Base-by-base conservation (phyloP, 2,888 invertebrate species). In the Microplitis manilae region DNA sequence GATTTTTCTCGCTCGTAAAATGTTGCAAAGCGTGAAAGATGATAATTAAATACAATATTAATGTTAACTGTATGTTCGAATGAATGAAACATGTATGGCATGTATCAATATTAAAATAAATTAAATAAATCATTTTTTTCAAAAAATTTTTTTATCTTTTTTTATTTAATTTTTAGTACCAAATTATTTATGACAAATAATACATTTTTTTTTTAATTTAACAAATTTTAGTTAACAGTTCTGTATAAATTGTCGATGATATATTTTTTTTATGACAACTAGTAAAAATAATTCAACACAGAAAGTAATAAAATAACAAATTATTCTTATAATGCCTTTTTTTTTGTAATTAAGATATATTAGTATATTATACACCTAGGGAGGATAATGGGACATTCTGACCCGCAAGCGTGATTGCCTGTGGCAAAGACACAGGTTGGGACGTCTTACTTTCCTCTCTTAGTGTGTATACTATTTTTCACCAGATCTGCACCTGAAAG, bases 61-160 rank as follows among this genome's bases (percentile, higher is more conserved):
- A 79, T 83, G 83, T 81, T 80, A 80, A 82, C 82, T 79, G 84
- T 77, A 79, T 86, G 86, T 83, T 80, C 81, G 85, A 81, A 81
- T 81, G 84, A 77, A 79, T 83, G 83, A 84, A 76, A 77, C 78
- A 81, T 81, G 59, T 67, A 62, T 71, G 70, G 71, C 75, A 83
- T 86, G 84, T 88, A 87, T 85, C 84, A 85, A 83, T 86, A 86
- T 85, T 83, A 85, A 83, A 82, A 82, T 80, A 89, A 89, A 88
- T 8, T 50, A 50, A 50, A 50, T 50, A 50, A 50, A 88, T 88
- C 85, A 85, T 85, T 88, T 88, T 88, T 88, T 86, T 86, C 87
- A 83, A 85, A 87, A 82, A 81, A 76, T 62, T 20, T 38, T 61
- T 39, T 30, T 30, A 30, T 30, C 30, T 17, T 67, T 73, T 60